These are phyloP conservation scores for Tragelaphus imberbis DNA, from an alignment of 2,113 vertebrate genomes.

Conservation along the genomic window DNA sequence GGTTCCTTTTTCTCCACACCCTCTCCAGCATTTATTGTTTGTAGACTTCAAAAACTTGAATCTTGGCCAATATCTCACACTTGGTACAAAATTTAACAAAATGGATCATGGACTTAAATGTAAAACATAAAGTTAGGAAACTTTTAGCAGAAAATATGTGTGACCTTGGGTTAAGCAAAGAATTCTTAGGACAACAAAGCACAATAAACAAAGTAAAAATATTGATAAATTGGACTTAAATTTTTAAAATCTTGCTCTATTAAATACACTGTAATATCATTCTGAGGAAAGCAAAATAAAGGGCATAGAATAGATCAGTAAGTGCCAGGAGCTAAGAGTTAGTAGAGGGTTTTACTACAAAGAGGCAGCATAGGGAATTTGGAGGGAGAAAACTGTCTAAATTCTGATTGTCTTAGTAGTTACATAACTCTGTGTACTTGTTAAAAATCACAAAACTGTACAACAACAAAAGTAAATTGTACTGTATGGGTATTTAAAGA, in stretches of 20 bases:
- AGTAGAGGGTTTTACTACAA: neutral
- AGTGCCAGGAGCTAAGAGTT: neutral
- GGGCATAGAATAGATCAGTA: neutral
- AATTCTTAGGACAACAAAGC: neutral
- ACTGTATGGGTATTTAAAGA: neutral
- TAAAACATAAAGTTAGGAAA: neutral
- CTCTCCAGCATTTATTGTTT: neutral
- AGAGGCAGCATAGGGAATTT: neutral
- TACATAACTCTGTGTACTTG: neutral
- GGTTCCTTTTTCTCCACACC: neutral
- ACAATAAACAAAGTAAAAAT: neutral
- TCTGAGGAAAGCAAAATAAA: neutral
- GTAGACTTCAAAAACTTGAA: neutral
- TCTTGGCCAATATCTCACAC: neutral
- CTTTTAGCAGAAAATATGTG: slow-evolving; percentile 1
- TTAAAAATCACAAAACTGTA: slow-evolving; percentile 18
- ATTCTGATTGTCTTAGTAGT: neutral
- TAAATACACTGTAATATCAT: neutral
- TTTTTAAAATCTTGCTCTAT: neutral
- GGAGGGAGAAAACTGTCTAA: neutral
- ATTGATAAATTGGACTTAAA: neutral
- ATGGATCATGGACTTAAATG: neutral
- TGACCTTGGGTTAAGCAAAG: neutral
- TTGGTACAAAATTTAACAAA: slow-evolving; percentile 9
- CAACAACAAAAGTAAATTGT: neutral